Base-by-base conservation (phyloP, 1,140 invertebrate genomes). In the Macrocentrus cingulum region DNA sequence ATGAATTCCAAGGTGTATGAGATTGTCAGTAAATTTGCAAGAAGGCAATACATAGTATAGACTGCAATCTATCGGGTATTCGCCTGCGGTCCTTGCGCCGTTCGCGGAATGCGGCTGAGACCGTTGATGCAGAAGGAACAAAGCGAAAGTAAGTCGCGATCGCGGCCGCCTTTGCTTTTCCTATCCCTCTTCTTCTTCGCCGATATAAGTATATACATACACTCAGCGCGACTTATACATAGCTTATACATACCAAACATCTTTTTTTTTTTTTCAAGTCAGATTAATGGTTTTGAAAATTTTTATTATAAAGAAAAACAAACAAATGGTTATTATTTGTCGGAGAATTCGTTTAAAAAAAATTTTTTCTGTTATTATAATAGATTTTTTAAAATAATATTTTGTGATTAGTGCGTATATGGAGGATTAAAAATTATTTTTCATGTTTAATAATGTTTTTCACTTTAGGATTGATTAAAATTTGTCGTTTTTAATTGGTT, bases 121-220 rank as follows among this genome's bases (percentile, higher is more conserved):
- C 62, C 65, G 52, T 36, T 42, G n/a, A n/a, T n/a, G 54, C 36
- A 61, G 55, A 56, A 60, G 55, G 64, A 66, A 68, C 66, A 68
- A 68, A 68, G 66, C 64, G 66, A 68, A 68, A 68, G 66, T 66
- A 62, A 66, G 62, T 65, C 56, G 62, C 66, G 42, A 51, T 45
- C 53, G 42, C 39, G 44, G 53, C 51, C 57, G 50, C 59, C 56
- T 61, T 56, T 56, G 51, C 19, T 29, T 20, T 52, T 41, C 32
- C 49, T 37, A 51, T 51, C 37, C n/a, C 22, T 42, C 37, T 52
- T 52, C 19, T 41, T 50, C 58, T 56, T 42, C 53, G 15, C n/a
- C 32, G 49, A 34, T 13, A 37, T 50, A n/a, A n/a, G n/a, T n/a
- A 32, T 59, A 23, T 36, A 25, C 48, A 32, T 44, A 13, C 32